Evolutionary conservation across 30 jellyfish, hydroid and myxozoan genomes (phyloP).

Genomic region (Hydra vulgaris): DNA sequence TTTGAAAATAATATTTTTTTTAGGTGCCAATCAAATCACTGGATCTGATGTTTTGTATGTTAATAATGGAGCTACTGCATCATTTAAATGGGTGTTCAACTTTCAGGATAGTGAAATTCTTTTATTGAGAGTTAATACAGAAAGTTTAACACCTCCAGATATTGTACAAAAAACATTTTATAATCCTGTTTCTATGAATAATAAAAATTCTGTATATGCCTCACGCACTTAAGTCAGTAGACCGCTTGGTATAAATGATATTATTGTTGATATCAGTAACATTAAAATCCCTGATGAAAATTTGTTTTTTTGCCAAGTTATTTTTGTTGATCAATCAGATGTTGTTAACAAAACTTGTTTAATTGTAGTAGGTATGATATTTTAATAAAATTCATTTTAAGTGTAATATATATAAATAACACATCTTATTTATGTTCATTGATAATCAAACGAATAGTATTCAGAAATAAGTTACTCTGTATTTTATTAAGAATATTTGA

Average conservation of each 20-base stretch:
- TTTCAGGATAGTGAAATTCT: not conserved
- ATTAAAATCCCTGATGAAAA: not conserved
- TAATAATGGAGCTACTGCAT: not conserved
- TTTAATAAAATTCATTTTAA: no score
- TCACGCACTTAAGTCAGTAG: not conserved
- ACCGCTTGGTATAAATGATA: not conserved
- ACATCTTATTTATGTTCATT: no score
- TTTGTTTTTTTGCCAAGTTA: not conserved
- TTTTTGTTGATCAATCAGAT: not conserved
- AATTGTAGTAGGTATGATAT: slow-evolving; percentile 2
- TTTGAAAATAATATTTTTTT: no score
- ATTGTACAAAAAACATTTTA: not conserved
- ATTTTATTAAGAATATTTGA: no score
- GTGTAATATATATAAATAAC: no score
- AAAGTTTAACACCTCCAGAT: not conserved
- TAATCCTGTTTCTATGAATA: not conserved
- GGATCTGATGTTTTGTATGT: slow-evolving; percentile 1
- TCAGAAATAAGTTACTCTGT: no score
- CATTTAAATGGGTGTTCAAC: not conserved
- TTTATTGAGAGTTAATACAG: not conserved
- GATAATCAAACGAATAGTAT: no score
- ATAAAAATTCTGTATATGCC: not conserved
- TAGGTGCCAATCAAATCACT: not conserved
- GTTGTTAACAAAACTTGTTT: not conserved
- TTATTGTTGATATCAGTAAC: not conserved